Conservation (phyloP, 2,113 vertebrate genomes). For the Todiramphus chloris region DNA sequence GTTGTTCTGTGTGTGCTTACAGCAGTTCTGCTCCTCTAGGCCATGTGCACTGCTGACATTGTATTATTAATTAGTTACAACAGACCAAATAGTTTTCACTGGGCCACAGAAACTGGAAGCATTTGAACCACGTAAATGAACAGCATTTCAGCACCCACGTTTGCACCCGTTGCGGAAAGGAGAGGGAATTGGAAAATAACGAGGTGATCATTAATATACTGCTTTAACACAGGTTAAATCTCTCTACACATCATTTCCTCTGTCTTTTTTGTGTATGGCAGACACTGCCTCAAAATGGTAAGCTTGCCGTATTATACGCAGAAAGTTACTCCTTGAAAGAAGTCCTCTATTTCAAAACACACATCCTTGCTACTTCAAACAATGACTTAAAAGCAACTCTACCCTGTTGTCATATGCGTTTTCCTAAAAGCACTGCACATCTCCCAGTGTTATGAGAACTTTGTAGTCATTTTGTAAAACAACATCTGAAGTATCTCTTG, state of each 20-base stretch:
- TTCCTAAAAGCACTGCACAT: not conserved
- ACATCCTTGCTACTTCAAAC: not conserved
- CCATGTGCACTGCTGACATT: not conserved
- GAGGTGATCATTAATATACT: not conserved
- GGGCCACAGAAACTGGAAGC: not conserved
- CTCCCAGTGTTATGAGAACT: not conserved
- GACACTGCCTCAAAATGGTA: not conserved
- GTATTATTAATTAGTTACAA: not conserved
- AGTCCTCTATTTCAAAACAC: not conserved
- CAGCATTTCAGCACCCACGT: not conserved
- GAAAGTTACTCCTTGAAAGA: not conserved
- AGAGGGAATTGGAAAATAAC: not conserved
- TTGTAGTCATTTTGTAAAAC: not conserved
- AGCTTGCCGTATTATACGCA: not conserved
- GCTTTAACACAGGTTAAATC: not conserved
- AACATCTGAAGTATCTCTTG: not conserved
- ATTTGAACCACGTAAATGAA: slow-evolving; percentile 6
- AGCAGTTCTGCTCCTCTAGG: not conserved
- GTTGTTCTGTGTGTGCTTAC: not conserved
- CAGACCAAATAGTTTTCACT: not conserved
- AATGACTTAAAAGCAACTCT: not conserved
- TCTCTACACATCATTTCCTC: not conserved
- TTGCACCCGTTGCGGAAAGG: not conserved
- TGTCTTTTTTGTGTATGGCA: not conserved
- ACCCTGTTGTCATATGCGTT: not conserved